A percentile compares a stretch with the other conserved stretches of the same genome.
Evolutionary conservation across 2,888 invertebrate species (phyloP).

Genomic region (Trachelus iudaicus): DNA sequence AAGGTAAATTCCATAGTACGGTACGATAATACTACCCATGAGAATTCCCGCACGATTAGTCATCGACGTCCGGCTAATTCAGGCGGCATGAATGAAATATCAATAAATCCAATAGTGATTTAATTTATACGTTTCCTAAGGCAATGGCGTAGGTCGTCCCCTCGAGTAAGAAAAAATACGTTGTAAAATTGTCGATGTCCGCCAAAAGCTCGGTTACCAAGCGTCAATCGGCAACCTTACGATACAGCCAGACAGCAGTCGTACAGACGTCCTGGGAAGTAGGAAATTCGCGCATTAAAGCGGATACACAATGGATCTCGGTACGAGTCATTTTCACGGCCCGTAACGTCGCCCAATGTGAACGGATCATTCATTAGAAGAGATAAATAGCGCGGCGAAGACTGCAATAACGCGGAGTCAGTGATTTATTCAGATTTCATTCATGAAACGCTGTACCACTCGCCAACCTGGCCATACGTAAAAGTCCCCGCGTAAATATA

Average conservation of each 20-base stretch:
- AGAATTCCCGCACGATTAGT: slow-evolving; percentile 24
- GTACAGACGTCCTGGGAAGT: neutral
- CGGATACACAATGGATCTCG: neutral
- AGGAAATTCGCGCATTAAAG: neutral
- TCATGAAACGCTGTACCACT: slow-evolving; percentile 42
- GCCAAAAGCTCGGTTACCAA: neutral
- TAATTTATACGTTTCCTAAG: neutral
- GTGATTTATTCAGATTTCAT: slow-evolving; percentile 51
- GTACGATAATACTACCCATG: neutral
- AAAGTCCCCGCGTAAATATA: neutral
- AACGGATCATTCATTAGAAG: neutral
- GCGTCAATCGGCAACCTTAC: neutral
- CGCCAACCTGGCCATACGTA: neutral
- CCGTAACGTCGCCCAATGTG: neutral
- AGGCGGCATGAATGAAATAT: slow-evolving; percentile 35
- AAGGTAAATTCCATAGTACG: neutral
- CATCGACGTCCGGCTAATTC: slow-evolving; percentile 31
- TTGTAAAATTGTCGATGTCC: neutral
- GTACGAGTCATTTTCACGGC: neutral
- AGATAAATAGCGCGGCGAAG: neutral
- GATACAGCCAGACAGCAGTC: neutral
- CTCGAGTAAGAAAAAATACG: neutral
- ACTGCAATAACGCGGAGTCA: slow-evolving; percentile 37
- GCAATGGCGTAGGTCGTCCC: neutral
- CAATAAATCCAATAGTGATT: slow-evolving; percentile 21